phyloP scores from a whole-genome alignment of 2,113 vertebrate genomes.

The Chrysemys picta region DNA sequence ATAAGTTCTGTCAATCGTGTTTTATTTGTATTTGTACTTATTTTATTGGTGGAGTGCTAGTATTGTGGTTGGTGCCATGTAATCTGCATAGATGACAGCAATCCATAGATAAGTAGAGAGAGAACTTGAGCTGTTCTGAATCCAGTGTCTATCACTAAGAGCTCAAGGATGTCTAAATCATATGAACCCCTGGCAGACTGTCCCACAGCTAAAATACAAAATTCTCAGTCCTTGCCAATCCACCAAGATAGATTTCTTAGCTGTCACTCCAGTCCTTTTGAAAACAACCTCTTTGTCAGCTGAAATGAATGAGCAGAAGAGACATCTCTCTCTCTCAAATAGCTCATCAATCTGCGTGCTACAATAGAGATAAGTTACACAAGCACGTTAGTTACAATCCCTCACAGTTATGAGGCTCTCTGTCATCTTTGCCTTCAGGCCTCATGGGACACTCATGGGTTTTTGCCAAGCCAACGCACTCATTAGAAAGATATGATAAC shows the following conservation, averaged over 20 bases:
- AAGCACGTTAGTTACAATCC: neutral
- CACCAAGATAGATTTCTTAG: constrained; percentile 59
- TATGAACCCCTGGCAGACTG: neutral
- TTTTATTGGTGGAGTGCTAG: neutral
- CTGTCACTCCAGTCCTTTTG: constrained; percentile 39
- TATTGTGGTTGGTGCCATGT: neutral
- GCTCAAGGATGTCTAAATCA: constrained; percentile 52
- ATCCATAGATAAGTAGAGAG: neutral
- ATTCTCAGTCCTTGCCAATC: constrained; percentile 62
- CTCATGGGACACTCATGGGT: neutral
- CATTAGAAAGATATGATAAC: neutral
- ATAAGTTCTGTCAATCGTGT: neutral
- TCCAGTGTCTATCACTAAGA: neutral
- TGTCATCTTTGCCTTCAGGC: neutral
- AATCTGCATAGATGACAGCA: fast-evolving
- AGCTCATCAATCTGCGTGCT: too few relatives aligned
- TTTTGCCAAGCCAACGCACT: neutral
- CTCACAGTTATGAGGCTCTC: neutral
- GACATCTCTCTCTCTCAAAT: neutral
- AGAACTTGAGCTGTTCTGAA: neutral
- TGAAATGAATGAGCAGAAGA: constrained; percentile 54
- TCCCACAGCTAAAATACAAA: constrained; percentile 38
- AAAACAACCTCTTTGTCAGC: constrained; percentile 61
- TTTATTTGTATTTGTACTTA: neutral
- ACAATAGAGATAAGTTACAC: neutral